A percentile compares a stretch with the other conserved stretches of the same genome.
Evolutionary conservation across 2,113 vertebrate genomes (phyloP).

Genomic region (Puffinus mauretanicus): DNA sequence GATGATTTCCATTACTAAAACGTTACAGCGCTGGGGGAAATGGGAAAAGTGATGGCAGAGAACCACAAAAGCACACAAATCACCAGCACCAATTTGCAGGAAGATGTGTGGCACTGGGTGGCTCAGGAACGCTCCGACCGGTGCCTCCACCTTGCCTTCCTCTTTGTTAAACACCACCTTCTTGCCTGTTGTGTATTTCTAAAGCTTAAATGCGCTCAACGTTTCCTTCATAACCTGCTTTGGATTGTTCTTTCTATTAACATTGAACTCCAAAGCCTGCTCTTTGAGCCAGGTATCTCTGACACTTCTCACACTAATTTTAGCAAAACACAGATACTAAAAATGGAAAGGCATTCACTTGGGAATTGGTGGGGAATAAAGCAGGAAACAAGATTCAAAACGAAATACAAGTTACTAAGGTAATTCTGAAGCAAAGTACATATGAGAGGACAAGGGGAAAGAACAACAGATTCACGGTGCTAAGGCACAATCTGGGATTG

Average conservation of each 20-base stretch:
- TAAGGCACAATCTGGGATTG: background rate
- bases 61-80: background rate
- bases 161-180: background rate
- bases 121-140: background rate
- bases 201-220: background rate
- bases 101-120: background rate
- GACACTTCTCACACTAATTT: background rate
- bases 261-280: background rate
- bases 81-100: background rate
- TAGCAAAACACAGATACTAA: background rate
- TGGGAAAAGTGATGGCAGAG: background rate
- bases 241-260: background rate
- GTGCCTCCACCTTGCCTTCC: background rate
- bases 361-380: background rate
- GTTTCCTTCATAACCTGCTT: background rate
- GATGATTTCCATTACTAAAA: background rate
- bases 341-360: background rate
- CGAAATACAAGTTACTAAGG: background rate
- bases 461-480: background rate
- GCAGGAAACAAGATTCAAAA: background rate
- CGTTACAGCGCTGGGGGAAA: fast-evolving
- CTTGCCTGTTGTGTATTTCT: background rate
- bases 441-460: background rate
- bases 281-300: background rate
- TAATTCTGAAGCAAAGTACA: background rate